Evolutionary conservation across 2,113 vertebrate genomes (phyloP), one percentile per base, ranked within the genome.

Genomic region (Hyperopisus bebe): DNA sequence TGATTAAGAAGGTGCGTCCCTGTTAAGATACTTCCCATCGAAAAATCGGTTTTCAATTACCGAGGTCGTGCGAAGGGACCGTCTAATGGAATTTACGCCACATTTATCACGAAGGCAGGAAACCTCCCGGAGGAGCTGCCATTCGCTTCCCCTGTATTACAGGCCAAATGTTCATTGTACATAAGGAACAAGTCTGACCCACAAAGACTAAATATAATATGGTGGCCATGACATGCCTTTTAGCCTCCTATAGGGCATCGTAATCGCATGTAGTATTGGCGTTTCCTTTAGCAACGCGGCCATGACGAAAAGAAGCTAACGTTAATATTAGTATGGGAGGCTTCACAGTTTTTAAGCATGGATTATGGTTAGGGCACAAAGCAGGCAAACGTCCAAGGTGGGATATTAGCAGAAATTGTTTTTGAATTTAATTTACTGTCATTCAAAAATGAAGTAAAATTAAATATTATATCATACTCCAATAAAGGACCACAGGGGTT

Each of bases 71-170:
- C 92, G 90, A 94, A 93, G 91, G 90, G 88, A 91, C 93, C 93
- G 94, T 94, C 92, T 90, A 27, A 88, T 50, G 90, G 90, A 83
- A 92, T 92, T 92, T 90, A 92, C 91, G 92, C 91, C 92, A 90
- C 93, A 94, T 95, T 94, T 92, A 94, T 95, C 94, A 95, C 90
- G 91, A 87, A 80, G 88, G 91, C 86, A 91, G 94, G 89, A 27
- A 91, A 44, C 88, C 91, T 92, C 92, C 89, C 89, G 90, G 90
- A 85, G 31, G 24, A 87, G 77, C 83, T 90, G 66, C 44, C n/a
- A 44, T 88, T 77, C 66, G 24, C 77, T 48, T 87, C 48, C n/a
- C 87, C 8, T 17, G 31, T 53, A 48, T 42, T 86, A 47, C 8
- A 39, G 27, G 10, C 42, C 24, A 51, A 77, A 87, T 17, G 74